phyloP scores from a whole-genome alignment of 2,113 vertebrate genomes.

The Osmerus eperlanus region DNA sequence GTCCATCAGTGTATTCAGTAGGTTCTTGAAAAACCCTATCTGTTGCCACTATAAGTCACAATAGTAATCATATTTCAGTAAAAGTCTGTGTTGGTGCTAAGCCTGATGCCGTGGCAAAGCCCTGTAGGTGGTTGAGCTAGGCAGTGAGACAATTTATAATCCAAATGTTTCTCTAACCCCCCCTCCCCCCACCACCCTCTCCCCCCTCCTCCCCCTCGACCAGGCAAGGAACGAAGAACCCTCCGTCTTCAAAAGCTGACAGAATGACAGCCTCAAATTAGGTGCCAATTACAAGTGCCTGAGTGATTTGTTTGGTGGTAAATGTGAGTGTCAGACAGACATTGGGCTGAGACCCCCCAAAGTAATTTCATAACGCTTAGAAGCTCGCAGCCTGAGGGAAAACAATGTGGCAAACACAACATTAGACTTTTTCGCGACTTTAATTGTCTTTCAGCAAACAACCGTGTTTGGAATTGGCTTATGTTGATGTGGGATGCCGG shows the following conservation, averaged over 20 bases:
- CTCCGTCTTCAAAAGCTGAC: slow-evolving; percentile 49
- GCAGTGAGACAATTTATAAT: slow-evolving; percentile 9
- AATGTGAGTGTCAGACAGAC: slow-evolving; percentile 54
- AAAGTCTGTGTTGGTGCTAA: no score
- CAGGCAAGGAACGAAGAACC: background rate
- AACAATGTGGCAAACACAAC: slow-evolving; percentile 36
- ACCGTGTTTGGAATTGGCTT: slow-evolving; percentile 10
- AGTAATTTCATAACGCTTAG: slow-evolving; percentile 58
- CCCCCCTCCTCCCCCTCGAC: background rate
- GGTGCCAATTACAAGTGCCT: slow-evolving; percentile 57
- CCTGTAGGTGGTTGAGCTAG: background rate
- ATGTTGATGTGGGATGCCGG: no score
- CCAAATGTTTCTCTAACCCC: background rate
- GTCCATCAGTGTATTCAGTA: no score
- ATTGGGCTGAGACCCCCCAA: slow-evolving; percentile 64
- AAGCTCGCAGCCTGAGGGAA: slow-evolving; percentile 20
- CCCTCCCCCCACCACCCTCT: background rate
- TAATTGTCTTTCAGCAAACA: slow-evolving; percentile 30
- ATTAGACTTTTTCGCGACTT: slow-evolving; percentile 27
- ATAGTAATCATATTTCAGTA: no score
- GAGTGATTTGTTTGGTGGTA: slow-evolving; percentile 60
- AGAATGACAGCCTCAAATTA: slow-evolving; percentile 61
- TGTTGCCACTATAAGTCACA: no score
- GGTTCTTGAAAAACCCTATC: no score
- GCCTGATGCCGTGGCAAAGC: background rate